Evolutionary conservation across 2,113 vertebrate genomes (phyloP).

Genomic region (Sander lucioperca): DNA sequence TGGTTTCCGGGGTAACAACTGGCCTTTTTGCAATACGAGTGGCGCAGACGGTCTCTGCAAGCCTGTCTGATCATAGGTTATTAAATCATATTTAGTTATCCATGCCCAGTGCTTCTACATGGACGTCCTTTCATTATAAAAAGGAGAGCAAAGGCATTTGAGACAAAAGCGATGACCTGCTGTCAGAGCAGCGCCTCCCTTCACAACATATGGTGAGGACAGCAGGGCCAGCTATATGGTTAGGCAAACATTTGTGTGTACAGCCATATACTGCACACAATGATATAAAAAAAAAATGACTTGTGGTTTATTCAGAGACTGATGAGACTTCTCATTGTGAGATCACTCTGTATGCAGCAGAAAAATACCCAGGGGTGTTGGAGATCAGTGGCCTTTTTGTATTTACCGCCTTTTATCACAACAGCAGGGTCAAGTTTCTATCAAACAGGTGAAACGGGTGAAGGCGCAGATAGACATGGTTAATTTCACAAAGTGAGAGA

Average conservation of each 20-base stretch:
- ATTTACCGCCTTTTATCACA: background rate
- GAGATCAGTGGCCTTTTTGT: conserved; percentile 2
- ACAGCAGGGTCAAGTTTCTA: conserved; percentile 8
- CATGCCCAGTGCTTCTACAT: background rate
- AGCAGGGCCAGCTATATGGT: conserved; percentile 6
- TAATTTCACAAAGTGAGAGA: conserved; percentile 49
- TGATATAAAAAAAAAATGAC: conserved; percentile 21
- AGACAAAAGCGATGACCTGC: conserved; percentile 12
- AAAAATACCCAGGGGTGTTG: background rate
- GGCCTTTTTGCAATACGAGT: conserved; percentile 26
- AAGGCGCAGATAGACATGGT: conserved; percentile 5
- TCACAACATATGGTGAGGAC: conserved; percentile 25
- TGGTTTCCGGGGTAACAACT: conserved; percentile 65
- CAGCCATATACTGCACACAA: conserved; percentile 30
- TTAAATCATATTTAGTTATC: conserved; percentile 52
- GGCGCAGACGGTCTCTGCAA: conserved; percentile 2
- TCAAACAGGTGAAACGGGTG: conserved; percentile 15
- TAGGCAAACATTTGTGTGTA: conserved; percentile 63
- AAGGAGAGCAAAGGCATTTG: conserved; percentile 14
- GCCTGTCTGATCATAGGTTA: conserved; percentile 33
- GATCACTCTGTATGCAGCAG: background rate
- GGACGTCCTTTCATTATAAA: conserved; percentile 11
- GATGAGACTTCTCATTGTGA: background rate
- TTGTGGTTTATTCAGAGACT: conserved; percentile 4
- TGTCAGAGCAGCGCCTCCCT: conserved; percentile 16